phyloP scores from a whole-genome alignment of 2,113 vertebrate species.

The Tapirus terrestris region DNA sequence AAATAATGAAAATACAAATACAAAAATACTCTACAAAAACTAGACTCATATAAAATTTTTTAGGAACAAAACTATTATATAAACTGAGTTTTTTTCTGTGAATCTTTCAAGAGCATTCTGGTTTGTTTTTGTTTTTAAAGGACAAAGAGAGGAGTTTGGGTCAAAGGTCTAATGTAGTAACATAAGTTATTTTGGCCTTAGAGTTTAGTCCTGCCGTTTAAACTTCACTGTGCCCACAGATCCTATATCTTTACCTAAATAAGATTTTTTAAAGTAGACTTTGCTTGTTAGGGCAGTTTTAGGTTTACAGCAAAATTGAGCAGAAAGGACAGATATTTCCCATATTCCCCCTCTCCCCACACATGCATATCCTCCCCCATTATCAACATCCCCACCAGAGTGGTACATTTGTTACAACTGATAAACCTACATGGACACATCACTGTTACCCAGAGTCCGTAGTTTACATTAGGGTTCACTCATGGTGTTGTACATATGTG shows the following conservation, averaged over 20 bases:
- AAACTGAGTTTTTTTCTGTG: not conserved
- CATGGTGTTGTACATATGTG: too few relatives aligned
- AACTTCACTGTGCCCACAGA: not conserved
- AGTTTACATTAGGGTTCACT: not conserved
- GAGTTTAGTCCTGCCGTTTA: not conserved
- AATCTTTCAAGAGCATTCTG: not conserved
- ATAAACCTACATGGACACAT: too few relatives aligned
- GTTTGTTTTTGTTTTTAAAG: not conserved
- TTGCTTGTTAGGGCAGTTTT: not conserved
- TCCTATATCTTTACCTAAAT: not conserved
- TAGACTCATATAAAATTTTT: not conserved
- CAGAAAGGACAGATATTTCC: not conserved
- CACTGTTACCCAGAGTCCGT: not conserved
- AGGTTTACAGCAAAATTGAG: not conserved
- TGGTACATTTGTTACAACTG: not conserved
- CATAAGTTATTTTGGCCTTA: not conserved
- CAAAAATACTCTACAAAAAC: not conserved
- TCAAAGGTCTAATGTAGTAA: not conserved
- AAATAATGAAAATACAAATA: not conserved
- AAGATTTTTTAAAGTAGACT: not conserved
- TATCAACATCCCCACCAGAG: not conserved
- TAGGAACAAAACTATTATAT: not conserved
- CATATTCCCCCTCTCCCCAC: not conserved
- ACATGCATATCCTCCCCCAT: not conserved
- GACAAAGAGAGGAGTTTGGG: not conserved